Conservation (phyloP, 2,797 vertebrate species). For the Lepus oiostolus region DNA sequence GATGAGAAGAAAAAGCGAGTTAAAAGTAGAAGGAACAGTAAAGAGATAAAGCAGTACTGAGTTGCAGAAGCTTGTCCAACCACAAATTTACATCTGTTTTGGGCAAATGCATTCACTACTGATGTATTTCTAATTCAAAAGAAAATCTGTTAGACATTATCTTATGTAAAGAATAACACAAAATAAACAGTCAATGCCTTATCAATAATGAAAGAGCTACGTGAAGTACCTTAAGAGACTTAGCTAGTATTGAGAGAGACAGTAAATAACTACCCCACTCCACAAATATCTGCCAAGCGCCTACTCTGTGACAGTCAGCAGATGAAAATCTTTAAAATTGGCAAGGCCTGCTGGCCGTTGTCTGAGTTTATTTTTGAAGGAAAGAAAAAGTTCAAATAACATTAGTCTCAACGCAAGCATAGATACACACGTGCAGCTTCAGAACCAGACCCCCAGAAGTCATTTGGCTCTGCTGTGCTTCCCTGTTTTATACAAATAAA, state of each 20-base stretch:
- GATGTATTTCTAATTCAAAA: neutral
- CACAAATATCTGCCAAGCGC: neutral
- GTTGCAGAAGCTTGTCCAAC: neutral
- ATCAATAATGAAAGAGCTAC: neutral
- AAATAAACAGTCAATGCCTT: neutral
- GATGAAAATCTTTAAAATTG: neutral
- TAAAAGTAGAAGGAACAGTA: neutral
- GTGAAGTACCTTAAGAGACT: neutral
- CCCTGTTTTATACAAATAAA: neutral
- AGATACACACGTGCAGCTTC: rapidly evolving
- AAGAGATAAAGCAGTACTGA: neutral
- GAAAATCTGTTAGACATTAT: neutral
- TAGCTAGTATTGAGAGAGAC: neutral
- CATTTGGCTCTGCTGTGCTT: neutral
- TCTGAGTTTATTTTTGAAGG: neutral
- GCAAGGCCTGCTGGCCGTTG: neutral
- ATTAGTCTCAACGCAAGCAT: neutral
- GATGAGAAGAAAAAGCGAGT: neutral
- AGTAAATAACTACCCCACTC: neutral
- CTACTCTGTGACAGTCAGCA: neutral
- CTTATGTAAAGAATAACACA: neutral
- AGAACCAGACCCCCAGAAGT: neutral
- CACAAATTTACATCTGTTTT: neutral
- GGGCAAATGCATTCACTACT: neutral
- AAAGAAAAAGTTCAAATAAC: conserved; percentile 18